phyloP scores from a whole-genome alignment of 2,797 vertebrate genomes.

The Argya squamiceps region DNA sequence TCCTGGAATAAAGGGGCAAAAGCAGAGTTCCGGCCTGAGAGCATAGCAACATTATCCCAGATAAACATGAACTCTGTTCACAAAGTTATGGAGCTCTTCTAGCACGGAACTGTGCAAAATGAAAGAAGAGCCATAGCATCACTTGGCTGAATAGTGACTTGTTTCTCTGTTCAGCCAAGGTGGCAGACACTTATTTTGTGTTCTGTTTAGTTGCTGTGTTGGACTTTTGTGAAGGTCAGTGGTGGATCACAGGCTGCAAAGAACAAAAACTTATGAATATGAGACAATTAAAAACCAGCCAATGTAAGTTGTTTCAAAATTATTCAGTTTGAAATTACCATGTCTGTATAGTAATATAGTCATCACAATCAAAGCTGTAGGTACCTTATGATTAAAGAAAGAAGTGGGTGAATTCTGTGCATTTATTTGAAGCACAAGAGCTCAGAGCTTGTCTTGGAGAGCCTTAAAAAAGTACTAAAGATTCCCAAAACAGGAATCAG shows the following conservation, averaged over 20 bases:
- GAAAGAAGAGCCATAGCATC: neutral
- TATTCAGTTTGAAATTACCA: neutral
- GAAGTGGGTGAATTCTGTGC: neutral
- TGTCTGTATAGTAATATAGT: neutral
- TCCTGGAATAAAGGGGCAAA: neutral
- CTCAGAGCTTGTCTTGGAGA: neutral
- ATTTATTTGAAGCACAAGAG: neutral
- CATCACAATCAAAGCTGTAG: neutral
- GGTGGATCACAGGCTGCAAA: neutral
- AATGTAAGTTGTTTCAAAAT: neutral
- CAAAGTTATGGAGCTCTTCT: neutral
- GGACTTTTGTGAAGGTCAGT: neutral
- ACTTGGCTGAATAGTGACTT: neutral
- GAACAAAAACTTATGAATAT: neutral
- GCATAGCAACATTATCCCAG: neutral
- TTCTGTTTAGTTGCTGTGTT: neutral
- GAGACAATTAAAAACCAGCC: neutral
- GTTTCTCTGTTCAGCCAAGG: neutral
- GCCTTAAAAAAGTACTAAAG: neutral
- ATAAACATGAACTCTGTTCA: neutral
- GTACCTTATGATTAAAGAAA: neutral
- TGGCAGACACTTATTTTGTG: neutral
- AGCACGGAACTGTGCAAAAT: neutral
- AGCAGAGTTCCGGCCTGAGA: neutral
- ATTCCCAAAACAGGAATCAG: neutral